phyloP scores from a whole-genome alignment of 2,888 invertebrate genomes.

The Leptopilina drosophilae region DNA sequence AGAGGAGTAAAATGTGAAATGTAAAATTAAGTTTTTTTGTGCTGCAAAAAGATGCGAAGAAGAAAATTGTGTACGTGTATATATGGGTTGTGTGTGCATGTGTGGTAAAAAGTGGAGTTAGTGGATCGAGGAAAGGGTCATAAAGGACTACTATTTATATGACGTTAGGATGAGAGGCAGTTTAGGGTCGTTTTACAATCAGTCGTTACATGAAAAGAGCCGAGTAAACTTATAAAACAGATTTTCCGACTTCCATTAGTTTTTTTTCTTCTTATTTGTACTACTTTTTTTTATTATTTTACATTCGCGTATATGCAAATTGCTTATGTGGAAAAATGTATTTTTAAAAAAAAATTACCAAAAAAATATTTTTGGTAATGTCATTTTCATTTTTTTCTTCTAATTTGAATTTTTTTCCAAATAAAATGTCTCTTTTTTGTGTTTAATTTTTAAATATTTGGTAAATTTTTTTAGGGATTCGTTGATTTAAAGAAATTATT shows the following conservation, averaged over 20 bases:
- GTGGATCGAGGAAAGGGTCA: conserved; percentile 17
- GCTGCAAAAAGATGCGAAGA: not conserved
- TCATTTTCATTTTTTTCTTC: no score
- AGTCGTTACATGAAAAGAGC: conserved; percentile 3
- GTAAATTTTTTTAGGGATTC: no score
- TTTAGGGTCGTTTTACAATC: conserved; percentile 29
- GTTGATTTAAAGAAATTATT: no score
- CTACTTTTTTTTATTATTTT: not conserved
- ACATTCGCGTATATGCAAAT: not conserved
- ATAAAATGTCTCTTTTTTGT: no score
- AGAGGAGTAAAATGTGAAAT: not conserved
- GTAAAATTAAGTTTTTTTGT: conserved; percentile 14
- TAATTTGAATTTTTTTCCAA: no score
- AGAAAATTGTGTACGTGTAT: not conserved
- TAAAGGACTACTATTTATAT: conserved; percentile 30
- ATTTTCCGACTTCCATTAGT: conserved; percentile 19
- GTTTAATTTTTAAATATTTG: no score
- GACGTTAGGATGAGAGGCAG: conserved; percentile 11
- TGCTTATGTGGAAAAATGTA: not conserved
- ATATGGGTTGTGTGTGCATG: no score
- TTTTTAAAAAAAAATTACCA: no score
- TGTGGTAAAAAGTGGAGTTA: conserved; percentile 22
- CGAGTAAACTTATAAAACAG: conserved; percentile 17
- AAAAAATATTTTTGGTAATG: no score
- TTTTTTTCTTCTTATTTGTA: not conserved